Base-by-base conservation (phyloP, 2,797 vertebrate species). In the Peromyscus melanophrys region DNA sequence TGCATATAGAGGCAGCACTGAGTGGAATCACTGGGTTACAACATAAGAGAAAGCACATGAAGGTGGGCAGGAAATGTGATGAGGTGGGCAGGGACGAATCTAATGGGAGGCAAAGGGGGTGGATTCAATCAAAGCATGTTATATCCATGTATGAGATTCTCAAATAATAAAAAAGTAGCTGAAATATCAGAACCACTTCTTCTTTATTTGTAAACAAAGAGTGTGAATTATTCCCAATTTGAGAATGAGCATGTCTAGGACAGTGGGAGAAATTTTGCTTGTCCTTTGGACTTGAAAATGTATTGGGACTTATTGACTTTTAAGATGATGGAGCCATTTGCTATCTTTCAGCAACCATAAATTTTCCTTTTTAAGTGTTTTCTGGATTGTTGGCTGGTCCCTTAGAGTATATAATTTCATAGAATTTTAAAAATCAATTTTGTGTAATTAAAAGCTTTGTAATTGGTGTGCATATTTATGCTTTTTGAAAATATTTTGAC, bases 361-460 rank as follows among this genome's bases (percentile, higher is more conserved):
- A 8, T 95, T 94, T 95, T 84, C 61, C 91, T 75, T 95, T 82
- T 85, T 63, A 23, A 88, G 71, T 85, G n/a, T 19, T 69, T 96
- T 94, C 83, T 88, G 83, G 23, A 71, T 82, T 94, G 19, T 46
- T 67, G 34, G 13, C 34, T 69, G 63, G 67, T 6, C 23, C 77
- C 76, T 95, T 94, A 59, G 6, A 96, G 13, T 31, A 57, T 87
- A 55, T 86, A 63, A 85, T 90, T 95, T 81, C 73, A 92, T 94
- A 49, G 21, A 75, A 84, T 91, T 92, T 95, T 37, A 90, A 89
- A 93, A 75, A 77, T 75, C 46, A 89, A 12, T 93, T 87, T 69
- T 17, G 31, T 93, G 14, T 46, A 37, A 3, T 55, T 87, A 85
- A 71, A 43, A 75, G 7, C n/a, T 91, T 89, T 89, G 8, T 34